Evolutionary conservation across 2,797 vertebrate species (phyloP), one percentile per base, ranked within the genome.

Genomic region (Ptychadena robeensis): DNA sequence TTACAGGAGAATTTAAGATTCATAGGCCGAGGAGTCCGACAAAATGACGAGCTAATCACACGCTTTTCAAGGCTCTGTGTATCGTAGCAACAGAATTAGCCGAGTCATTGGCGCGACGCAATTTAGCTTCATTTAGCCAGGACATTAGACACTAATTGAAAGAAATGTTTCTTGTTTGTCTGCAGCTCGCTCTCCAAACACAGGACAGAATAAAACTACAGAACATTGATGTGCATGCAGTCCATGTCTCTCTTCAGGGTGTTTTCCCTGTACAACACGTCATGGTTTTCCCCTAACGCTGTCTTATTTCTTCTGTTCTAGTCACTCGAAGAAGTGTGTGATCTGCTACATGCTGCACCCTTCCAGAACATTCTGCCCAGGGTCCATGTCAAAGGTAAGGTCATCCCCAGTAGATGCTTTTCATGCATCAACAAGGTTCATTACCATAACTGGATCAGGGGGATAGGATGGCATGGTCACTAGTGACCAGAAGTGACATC

Each of bases 321-420:
- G 98, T 99, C 98, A 5, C 94, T 98, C 80, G 98, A 99, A 87
- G 98, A 99, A 85, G 98, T 99, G 15, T 99, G 98, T 88, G 98
- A 99, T 89, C 91, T 99, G 88, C 86, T 99, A 82, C 98, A 99
- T 0, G 98, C 98, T 0, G 98, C 98, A 0, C 98, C 98, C 0
- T 99, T 99, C 88, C 98, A 99, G 88, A 99, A 99, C 89, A 99
- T 99, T 88, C 92, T 99, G 44, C 98, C 98, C 2, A 90, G 98
- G 82, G 96, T 99, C 86, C 97, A 99, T 0, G 96, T 99, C 83
- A 99, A 99, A 97, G 98, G 98, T 99, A 91, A 61, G 59, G 27
- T 9, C 8, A 28, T 27, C 9, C 8, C 59, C 25, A 61, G 11
- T 6, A 18, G 18, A 22, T 53, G 44, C 18, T 53, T 53, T 53